Evolutionary conservation across 2,888 invertebrate genomes (phyloP).

Genomic region (Cecidostiba fungosa): DNA sequence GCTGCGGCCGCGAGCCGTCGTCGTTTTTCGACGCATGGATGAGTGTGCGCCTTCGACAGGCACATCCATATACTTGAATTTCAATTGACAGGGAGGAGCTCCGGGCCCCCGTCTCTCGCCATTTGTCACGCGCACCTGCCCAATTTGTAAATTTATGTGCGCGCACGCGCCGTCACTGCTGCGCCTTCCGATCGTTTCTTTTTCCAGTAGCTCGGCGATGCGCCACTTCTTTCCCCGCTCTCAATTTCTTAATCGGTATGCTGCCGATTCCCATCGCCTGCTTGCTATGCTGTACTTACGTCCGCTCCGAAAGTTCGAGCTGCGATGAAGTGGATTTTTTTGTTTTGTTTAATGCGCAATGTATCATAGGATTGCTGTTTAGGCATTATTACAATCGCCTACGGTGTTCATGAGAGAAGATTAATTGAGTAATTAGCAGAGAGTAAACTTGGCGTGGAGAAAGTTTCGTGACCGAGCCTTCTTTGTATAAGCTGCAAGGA

Average conservation of each 20-base stretch:
- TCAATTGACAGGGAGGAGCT: constrained; percentile 54
- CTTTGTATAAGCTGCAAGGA: neutral
- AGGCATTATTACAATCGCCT: neutral
- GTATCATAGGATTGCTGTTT: too few species aligned
- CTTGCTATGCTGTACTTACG: neutral
- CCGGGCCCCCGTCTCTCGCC: constrained; percentile 26
- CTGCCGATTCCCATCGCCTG: neutral
- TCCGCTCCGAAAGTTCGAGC: neutral
- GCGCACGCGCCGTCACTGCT: constrained; percentile 18
- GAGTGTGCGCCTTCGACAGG: neutral
- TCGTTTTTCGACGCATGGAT: constrained; percentile 28
- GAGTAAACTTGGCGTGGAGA: neutral
- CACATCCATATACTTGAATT: constrained; percentile 43
- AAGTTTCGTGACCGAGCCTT: neutral
- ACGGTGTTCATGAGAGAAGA: neutral
- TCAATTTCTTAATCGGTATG: constrained; percentile 55
- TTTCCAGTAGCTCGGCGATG: neutral
- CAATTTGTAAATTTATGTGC: constrained; percentile 63
- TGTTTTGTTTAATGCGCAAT: too few species aligned
- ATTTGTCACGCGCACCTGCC: constrained; percentile 63
- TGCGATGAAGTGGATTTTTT: neutral
- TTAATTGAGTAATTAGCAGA: neutral
- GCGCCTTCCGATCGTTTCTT: neutral
- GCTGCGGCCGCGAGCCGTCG: neutral
- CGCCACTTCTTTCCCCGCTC: constrained; percentile 30